Evolutionary conservation across 2,113 vertebrate species (phyloP).

Genomic region (Morone chrysops): DNA sequence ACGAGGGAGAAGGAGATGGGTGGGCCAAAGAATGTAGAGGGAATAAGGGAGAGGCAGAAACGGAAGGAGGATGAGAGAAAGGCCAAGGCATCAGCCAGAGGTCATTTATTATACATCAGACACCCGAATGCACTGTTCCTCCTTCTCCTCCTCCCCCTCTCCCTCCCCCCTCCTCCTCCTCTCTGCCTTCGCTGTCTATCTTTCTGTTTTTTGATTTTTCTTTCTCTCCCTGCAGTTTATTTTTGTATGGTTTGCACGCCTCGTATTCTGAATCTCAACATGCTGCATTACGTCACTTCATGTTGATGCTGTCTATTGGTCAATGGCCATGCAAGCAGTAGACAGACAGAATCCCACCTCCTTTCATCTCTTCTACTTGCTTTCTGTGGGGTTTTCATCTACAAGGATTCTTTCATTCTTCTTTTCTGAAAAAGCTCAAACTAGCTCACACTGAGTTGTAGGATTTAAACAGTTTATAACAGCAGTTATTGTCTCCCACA

Average conservation of each 20-base stretch:
- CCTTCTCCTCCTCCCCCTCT: slow-evolving; percentile 26
- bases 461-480: background rate
- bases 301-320: background rate
- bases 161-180: background rate
- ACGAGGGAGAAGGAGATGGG: slow-evolving; percentile 12
- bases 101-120: slow-evolving; percentile 79
- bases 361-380: background rate
- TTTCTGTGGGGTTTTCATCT: background rate
- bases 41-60: slow-evolving; percentile 23
- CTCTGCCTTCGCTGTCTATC: slow-evolving; percentile 10
- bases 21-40: slow-evolving; percentile 3
- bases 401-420: background rate
- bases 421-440: background rate
- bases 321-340: background rate
- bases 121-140: slow-evolving; percentile 4
- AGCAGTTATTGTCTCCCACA: background rate
- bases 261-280: background rate
- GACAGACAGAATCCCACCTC: background rate
- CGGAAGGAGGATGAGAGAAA: slow-evolving; percentile 47
- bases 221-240: background rate
- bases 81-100: slow-evolving; percentile 59
- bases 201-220: background rate
- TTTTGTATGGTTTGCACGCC: background rate
- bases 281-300: background rate
- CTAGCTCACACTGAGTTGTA: background rate